phyloP scores from a whole-genome alignment of 2,797 vertebrate species.

The Orientallactaga sibirica region DNA sequence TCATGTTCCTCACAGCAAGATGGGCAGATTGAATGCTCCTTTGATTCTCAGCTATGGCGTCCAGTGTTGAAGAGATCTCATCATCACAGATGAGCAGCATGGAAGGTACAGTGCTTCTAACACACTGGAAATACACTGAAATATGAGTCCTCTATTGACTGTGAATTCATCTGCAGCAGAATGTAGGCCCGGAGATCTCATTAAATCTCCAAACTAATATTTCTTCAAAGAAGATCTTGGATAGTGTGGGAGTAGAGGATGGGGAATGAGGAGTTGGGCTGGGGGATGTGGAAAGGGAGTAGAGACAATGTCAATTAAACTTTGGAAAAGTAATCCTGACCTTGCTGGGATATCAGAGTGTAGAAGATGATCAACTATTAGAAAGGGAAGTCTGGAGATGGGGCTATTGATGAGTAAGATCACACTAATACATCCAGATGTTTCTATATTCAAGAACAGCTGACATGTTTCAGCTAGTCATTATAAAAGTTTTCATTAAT shows the following conservation, averaged over 20 bases:
- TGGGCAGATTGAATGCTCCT: neutral
- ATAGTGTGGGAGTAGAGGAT: neutral
- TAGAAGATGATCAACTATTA: neutral
- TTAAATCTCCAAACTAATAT: neutral
- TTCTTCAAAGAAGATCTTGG: neutral
- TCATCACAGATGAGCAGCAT: no score
- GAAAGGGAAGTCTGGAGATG: neutral
- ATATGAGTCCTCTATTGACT: neutral
- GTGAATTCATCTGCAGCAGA: neutral
- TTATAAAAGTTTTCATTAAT: neutral
- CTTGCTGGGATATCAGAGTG: neutral
- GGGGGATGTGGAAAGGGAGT: neutral
- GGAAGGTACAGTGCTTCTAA: neutral
- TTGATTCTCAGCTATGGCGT: neutral
- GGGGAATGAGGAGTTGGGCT: neutral
- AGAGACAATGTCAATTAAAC: neutral
- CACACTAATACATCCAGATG: neutral
- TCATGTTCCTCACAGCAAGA: neutral
- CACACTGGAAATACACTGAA: neutral
- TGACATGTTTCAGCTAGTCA: neutral
- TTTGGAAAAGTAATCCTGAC: neutral
- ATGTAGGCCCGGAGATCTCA: neutral
- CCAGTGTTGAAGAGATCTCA: neutral
- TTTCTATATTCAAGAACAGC: neutral
- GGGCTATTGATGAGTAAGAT: neutral